Base-by-base conservation (phyloP, 2,797 vertebrate species). In the Myotis myotis region DNA sequence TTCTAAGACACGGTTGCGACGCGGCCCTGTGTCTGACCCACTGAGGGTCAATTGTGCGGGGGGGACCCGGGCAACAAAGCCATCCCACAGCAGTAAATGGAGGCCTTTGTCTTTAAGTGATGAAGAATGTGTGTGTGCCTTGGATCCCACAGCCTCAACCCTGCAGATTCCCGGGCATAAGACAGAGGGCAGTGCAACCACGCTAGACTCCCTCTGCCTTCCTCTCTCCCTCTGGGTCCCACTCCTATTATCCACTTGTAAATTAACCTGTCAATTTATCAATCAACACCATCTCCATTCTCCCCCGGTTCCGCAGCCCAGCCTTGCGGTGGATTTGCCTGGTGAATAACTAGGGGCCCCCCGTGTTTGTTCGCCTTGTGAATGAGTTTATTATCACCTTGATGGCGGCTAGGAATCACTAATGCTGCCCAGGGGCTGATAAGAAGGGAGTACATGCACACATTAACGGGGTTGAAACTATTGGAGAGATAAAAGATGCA, bases 221-320 rank as follows among this genome's bases (percentile, higher is more conserved):
- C 96, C 97, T 96, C 97, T 97, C 98, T 99, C 98, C 99, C 98
- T 98, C 98, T 98, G 99, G 99, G 98, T 99, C 98, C 99, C 98
- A 99, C 99, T 99, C 99, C 99, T 99, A 99, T 99, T 99, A 99
- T 99, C 99, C 98, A 98, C 99, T 99, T 98, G 99, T 99, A 99
- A 99, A 99, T 99, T 99, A 99, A 99, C 99, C 99, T 99, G 99
- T 99, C 99, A 99, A 99, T 99, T 99, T 99, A 99, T 99, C 99
- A 99, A 99, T 99, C 99, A 99, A 99, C 99, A 99, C 99, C 99
- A 99, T 99, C 99, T 99, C 99, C 98, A 99, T 99, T 99, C 99
- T 99, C 98, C 98, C 98, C 99, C 98, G 98, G 98, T 98, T 98
- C 98, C 80, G 23, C 97, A 98, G 98, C 98, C 98, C 98, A 97